Evolutionary conservation across 2,888 invertebrate genomes (phyloP).

Genomic region (Chalcosyrphus nemorum): DNA sequence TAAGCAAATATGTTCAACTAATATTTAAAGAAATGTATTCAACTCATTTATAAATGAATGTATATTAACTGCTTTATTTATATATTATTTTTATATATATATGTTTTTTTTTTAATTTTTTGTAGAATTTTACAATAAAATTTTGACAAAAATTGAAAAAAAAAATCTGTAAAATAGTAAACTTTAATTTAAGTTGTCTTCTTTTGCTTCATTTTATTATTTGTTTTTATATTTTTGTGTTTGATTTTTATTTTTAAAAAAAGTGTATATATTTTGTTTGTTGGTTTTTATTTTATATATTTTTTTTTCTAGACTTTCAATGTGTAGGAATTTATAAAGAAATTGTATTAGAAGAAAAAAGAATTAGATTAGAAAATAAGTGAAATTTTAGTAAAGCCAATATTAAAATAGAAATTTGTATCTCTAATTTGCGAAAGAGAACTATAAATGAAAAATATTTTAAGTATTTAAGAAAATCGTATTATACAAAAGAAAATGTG

Average conservation of each 20-base stretch:
- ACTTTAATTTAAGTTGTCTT: slow-evolving; percentile 14
- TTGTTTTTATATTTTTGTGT: slow-evolving; percentile 18
- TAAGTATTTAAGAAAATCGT: slow-evolving; percentile 54
- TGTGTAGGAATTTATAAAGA: slow-evolving; percentile 35
- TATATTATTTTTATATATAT: neutral
- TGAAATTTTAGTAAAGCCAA: neutral
- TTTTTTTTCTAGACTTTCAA: slow-evolving; percentile 5
- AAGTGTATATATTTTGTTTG: slow-evolving; percentile 36
- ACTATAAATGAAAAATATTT: slow-evolving; percentile 3
- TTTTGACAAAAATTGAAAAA: neutral
- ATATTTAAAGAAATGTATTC: slow-evolving; percentile 20
- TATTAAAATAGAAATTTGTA: neutral
- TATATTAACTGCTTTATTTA: slow-evolving; percentile 40
- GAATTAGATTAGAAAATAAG: slow-evolving; percentile 12
- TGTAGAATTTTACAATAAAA: neutral
- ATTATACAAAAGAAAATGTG: slow-evolving; percentile 46
- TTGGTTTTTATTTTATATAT: slow-evolving; percentile 20
- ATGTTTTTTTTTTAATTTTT: neutral
- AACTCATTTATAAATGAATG: slow-evolving; percentile 29
- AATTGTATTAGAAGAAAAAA: slow-evolving; percentile 21
- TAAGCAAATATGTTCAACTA: slow-evolving; percentile 29
- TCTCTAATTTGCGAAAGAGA: neutral
- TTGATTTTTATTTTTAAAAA: slow-evolving; percentile 28
- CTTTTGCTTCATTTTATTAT: slow-evolving; percentile 13
- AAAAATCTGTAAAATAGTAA: slow-evolving; percentile 3